Evolutionary conservation across 2,113 vertebrate species (phyloP).

Genomic region (Pelvicachromis taeniatus): DNA sequence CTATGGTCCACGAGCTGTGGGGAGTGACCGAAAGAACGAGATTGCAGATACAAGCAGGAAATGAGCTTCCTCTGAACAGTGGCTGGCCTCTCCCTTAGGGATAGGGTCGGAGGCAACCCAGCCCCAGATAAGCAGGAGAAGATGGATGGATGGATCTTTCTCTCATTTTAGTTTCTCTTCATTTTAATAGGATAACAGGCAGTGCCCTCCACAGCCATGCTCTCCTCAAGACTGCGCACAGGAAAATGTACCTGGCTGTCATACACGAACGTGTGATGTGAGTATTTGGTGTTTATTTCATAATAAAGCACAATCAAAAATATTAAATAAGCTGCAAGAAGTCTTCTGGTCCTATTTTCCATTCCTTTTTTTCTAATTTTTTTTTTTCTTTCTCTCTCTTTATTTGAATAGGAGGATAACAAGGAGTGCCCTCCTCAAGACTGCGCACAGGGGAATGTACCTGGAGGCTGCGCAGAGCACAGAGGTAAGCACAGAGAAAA

Average conservation of each 20-base stretch:
- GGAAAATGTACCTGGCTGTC: conserved; percentile 36
- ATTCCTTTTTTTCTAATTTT: neutral
- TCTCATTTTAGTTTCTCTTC: neutral
- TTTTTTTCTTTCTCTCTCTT: neutral
- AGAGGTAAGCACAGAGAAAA: conserved; percentile 46
- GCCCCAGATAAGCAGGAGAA: neutral
- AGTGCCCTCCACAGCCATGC: conserved; percentile 26
- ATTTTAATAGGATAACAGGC: conserved; percentile 45
- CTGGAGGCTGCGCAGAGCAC: conserved; percentile 63
- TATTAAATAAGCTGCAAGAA: neutral
- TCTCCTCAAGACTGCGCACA: conserved; percentile 44
- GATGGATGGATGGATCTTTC: neutral
- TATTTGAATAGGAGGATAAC: conserved; percentile 41
- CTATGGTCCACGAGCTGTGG: neutral
- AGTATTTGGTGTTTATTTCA: neutral
- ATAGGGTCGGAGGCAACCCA: neutral
- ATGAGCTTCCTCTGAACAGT: neutral
- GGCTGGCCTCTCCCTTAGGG: neutral
- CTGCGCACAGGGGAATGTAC: conserved; percentile 53
- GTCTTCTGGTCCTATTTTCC: neutral
- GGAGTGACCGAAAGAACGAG: neutral
- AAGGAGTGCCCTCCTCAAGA: conserved; percentile 49
- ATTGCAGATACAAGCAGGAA: neutral
- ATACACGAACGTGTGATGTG: neutral
- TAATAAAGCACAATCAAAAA: neutral